Evolutionary conservation across 2,888 invertebrate species (phyloP).

Genomic region (Melipona bicolor): DNA sequence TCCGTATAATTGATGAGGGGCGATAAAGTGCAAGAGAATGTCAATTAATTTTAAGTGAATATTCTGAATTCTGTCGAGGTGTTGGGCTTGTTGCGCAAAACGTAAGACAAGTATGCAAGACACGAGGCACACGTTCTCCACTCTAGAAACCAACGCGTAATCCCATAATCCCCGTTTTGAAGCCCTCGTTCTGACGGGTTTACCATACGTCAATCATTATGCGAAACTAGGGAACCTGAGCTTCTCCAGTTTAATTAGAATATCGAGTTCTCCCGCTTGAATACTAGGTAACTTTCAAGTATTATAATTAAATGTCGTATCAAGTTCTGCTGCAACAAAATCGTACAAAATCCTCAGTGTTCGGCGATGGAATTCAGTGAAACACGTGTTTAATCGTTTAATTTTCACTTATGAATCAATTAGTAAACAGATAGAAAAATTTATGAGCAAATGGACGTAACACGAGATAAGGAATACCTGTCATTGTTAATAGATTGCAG

Average conservation of each 20-base stretch:
- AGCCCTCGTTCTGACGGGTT: neutral
- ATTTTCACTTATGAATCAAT: neutral
- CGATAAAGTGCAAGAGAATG: neutral
- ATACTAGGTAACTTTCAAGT: neutral
- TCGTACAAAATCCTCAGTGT: neutral
- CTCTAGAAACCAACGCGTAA: neutral
- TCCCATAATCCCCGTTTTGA: constrained; percentile 18
- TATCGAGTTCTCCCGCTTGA: neutral
- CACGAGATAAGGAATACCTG: too few species aligned
- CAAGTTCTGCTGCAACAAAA: neutral
- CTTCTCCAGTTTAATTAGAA: neutral
- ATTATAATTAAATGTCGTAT: neutral
- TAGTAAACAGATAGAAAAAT: too few species aligned
- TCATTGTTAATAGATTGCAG: too few species aligned
- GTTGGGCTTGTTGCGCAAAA: neutral
- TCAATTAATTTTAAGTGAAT: neutral
- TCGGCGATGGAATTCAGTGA: neutral
- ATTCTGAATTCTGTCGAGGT: neutral
- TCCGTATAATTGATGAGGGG: neutral
- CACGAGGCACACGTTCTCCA: neutral
- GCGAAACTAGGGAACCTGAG: neutral
- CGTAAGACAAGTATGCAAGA: neutral
- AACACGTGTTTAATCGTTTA: neutral
- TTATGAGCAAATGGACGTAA: too few species aligned
- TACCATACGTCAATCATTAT: constrained; percentile 21